Evolutionary conservation across 2,888 invertebrate genomes (phyloP).

Genomic region (Dynastes grantii): DNA sequence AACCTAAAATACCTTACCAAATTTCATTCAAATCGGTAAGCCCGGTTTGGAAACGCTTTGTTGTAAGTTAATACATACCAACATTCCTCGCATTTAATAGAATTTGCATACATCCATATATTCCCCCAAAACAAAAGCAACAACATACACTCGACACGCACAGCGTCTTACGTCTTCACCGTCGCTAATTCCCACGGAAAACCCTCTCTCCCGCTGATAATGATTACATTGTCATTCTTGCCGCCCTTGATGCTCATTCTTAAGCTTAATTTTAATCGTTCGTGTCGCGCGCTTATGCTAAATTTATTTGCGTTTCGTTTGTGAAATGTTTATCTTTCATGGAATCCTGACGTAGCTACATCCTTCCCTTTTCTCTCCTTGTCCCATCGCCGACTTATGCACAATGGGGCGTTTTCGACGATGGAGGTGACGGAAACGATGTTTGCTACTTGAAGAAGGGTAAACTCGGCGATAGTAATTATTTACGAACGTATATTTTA

Average conservation of each 20-base stretch:
- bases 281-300: conserved; percentile 4
- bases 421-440: conserved; percentile 11
- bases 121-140: neutral
- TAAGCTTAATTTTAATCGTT: conserved; percentile 32
- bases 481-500: conserved; percentile 13
- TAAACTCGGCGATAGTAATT: conserved; percentile 11
- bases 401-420: conserved; percentile 23
- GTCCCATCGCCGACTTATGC: neutral
- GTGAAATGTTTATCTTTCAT: conserved; percentile 38
- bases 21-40: too few relatives aligned
- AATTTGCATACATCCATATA: too few relatives aligned
- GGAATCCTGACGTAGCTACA: conserved; percentile 10
- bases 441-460: neutral
- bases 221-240: conserved; percentile 36
- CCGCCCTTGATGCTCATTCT: conserved; percentile 31
- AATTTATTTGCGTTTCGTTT: conserved; percentile 35
- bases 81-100: too few relatives aligned
- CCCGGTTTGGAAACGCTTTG: too few relatives aligned
- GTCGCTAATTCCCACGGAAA: conserved; percentile 1
- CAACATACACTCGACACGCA: neutral
- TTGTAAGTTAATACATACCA: too few relatives aligned
- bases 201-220: neutral
- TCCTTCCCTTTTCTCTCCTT: neutral
- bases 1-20: too few relatives aligned
- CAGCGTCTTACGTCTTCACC: neutral